phyloP scores from a whole-genome alignment of 1,140 invertebrate genomes.

The Camponotus pennsylvanicus region DNA sequence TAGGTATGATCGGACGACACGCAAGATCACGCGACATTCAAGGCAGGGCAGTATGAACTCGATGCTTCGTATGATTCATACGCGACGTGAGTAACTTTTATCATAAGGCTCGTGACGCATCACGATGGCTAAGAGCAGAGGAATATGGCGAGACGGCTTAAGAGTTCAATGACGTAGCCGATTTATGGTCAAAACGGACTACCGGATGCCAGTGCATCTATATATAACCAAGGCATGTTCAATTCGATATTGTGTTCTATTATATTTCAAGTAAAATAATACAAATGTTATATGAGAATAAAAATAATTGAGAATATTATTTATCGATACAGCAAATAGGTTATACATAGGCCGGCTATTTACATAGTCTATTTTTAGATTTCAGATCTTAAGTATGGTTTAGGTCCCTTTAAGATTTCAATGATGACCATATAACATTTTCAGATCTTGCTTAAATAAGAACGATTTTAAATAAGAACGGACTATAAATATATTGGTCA shows the following conservation, averaged over 20 bases:
- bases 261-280: conserved; percentile 10
- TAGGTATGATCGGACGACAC: conserved; percentile 12
- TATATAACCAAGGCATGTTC: not conserved
- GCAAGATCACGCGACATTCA: not conserved
- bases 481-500: too few relatives aligned
- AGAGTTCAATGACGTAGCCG: conserved; percentile 41
- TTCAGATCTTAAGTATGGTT: too few relatives aligned
- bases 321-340: not conserved
- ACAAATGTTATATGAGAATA: not conserved
- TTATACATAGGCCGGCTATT: too few relatives aligned
- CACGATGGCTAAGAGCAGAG: not conserved
- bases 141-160: conserved; percentile 22
- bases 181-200: conserved; percentile 19
- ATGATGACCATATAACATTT: too few relatives aligned
- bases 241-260: not conserved
- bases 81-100: conserved; percentile 39
- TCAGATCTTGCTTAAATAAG: too few relatives aligned
- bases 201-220: conserved; percentile 4
- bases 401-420: too few relatives aligned
- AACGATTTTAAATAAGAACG: too few relatives aligned
- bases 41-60: conserved; percentile 10
- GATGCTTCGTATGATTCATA: conserved; percentile 48
- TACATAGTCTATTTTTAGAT: too few relatives aligned
- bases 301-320: not conserved
- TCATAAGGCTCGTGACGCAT: conserved; percentile 7